A percentile compares a stretch with the other conserved stretches of the same genome.
These are phyloP conservation scores for Suncus etruscus DNA, from an alignment of 2,113 vertebrate species.

Conservation along the genomic window DNA sequence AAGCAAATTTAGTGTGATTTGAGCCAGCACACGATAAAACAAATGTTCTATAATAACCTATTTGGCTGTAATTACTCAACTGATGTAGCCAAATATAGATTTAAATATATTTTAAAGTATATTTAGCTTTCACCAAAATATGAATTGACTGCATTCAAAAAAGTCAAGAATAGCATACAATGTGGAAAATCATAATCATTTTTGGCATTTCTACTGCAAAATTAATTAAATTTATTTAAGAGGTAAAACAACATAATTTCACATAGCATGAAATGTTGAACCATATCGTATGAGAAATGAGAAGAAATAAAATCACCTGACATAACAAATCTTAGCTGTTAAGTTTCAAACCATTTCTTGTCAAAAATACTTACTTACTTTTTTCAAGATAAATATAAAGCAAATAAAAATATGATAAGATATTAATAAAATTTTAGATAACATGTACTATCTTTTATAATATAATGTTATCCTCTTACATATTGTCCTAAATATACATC, in stretches of 20 bases:
- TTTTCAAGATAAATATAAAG: conserved; percentile 23
- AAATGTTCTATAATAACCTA: neutral
- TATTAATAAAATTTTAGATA: neutral
- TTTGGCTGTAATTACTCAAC: neutral
- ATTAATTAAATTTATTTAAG: neutral
- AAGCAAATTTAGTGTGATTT: neutral
- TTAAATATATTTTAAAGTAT: neutral
- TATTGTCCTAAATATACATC: neutral
- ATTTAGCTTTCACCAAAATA: conserved; percentile 35
- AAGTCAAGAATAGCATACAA: neutral
- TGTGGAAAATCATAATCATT: neutral
- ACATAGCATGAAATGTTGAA: neutral
- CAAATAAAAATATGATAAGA: conserved; percentile 11
- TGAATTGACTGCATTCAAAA: conserved; percentile 4
- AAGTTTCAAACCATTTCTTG: neutral
- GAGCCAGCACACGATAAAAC: neutral
- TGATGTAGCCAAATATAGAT: neutral
- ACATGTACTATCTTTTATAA: neutral
- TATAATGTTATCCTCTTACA: neutral
- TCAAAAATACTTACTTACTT: neutral
- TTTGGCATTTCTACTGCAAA: neutral
- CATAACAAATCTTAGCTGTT: neutral
- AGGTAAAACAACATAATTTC: neutral
- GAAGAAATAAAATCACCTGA: neutral
- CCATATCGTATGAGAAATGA: neutral